These are phyloP conservation scores for Porites lutea DNA, from an alignment of 64 coral and sea anemone species.

Conservation along the genomic window DNA sequence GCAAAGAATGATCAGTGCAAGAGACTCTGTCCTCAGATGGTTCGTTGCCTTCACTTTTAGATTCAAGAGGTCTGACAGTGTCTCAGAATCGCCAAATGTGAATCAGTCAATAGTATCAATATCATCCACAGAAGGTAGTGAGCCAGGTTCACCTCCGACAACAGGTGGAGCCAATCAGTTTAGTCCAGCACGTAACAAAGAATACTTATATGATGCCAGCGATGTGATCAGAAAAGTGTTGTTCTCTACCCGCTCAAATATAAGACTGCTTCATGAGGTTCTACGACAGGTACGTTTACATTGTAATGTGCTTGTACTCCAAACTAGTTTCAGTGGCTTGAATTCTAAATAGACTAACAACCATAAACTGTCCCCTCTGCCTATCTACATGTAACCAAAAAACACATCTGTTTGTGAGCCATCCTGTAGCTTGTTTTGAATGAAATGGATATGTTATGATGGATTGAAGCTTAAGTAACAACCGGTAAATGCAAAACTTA, in stretches of 20 bases:
- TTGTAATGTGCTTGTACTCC: too few relatives aligned
- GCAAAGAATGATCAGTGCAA: constrained; percentile 51
- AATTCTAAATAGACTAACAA: too few relatives aligned
- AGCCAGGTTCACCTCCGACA: constrained; percentile 27
- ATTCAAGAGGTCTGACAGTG: constrained; percentile 68
- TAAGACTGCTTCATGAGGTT: constrained; percentile 94
- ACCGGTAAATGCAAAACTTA: too few relatives aligned
- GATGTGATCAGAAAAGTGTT: constrained; percentile 90
- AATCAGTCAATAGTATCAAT: constrained; percentile 60
- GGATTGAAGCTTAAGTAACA: too few relatives aligned
- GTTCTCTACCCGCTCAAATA: constrained; percentile 91
- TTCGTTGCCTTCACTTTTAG: constrained; percentile 92
- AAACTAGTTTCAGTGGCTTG: too few relatives aligned
- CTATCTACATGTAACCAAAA: too few relatives aligned
- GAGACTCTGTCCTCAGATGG: constrained; percentile 94
- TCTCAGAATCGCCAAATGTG: constrained; percentile 33
- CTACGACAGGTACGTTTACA: constrained; percentile 76
- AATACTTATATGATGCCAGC: constrained; percentile 84
- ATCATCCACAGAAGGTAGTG: constrained; percentile 52
- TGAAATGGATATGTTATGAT: too few relatives aligned
- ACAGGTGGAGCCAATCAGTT: constrained; percentile 14
- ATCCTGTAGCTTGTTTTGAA: too few relatives aligned
- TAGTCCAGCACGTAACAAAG: constrained; percentile 65
- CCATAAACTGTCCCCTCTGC: too few relatives aligned
- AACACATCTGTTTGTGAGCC: too few relatives aligned